These are phyloP conservation scores for Loriculus beryllinus DNA, from an alignment of 2,797 vertebrate genomes.

Conservation along the genomic window DNA sequence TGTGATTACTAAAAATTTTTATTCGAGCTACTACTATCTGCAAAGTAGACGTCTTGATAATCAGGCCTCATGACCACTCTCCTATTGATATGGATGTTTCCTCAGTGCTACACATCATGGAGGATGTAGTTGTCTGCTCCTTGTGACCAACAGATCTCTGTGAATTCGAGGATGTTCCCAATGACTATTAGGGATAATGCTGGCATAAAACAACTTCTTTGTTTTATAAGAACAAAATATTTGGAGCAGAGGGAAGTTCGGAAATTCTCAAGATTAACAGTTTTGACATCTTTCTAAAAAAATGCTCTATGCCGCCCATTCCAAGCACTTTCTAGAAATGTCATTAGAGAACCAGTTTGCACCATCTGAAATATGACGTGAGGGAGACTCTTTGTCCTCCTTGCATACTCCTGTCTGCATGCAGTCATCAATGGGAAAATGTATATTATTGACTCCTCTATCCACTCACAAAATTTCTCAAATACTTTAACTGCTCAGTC, in stretches of 20 bases:
- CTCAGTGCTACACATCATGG: accelerated
- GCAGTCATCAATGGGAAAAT: accelerated
- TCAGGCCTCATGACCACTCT: neutral
- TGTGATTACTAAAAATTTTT: neutral
- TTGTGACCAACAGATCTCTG: neutral
- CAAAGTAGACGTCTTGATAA: neutral
- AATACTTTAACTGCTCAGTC: neutral
- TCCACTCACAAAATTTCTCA: neutral
- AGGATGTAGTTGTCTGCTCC: neutral
- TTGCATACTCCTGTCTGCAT: neutral
- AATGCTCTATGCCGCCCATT: neutral
- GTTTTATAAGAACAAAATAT: neutral
- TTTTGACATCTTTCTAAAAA: neutral
- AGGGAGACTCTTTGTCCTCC: neutral
- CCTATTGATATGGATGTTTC: neutral
- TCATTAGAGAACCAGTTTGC: neutral
- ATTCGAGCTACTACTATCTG: neutral
- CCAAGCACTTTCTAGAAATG: neutral
- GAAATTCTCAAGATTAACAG: neutral
- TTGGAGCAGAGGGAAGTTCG: neutral
- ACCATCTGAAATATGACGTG: neutral
- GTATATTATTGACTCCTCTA: neutral
- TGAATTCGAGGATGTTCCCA: neutral
- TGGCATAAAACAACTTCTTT: neutral
- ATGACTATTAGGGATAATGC: neutral